phyloP scores from a whole-genome alignment of 2,113 vertebrate genomes.

The Colius striatus region DNA sequence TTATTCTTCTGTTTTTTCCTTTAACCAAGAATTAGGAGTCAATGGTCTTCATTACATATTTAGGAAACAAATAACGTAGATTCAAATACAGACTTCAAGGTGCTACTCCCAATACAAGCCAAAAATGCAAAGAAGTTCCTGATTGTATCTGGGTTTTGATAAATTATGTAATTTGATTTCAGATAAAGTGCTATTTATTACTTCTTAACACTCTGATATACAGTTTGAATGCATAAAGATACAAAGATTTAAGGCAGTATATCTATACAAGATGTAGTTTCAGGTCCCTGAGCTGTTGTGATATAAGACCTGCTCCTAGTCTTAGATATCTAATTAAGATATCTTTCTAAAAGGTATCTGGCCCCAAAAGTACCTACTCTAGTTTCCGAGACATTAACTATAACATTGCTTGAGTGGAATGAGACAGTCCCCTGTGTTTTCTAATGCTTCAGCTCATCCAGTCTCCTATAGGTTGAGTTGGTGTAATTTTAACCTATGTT shows the following conservation, averaged over 20 bases:
- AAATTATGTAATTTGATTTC: neutral
- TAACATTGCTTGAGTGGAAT: neutral
- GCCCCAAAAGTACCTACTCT: neutral
- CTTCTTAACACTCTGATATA: neutral
- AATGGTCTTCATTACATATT: neutral
- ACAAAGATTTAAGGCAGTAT: fast-evolving
- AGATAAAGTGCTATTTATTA: neutral
- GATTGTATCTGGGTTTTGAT: neutral
- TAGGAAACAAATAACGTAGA: fast-evolving
- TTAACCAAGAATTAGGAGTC: neutral
- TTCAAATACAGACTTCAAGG: neutral
- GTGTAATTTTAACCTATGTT: neutral
- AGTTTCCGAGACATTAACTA: neutral
- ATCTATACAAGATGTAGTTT: neutral
- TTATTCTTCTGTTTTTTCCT: neutral
- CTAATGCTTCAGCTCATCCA: neutral
- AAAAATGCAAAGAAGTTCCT: neutral
- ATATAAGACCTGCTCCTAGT: neutral
- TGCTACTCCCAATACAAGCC: neutral
- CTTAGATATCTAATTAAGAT: neutral
- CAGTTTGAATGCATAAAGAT: neutral
- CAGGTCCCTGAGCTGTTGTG: neutral
- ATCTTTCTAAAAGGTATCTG: neutral
- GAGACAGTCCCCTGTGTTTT: neutral
- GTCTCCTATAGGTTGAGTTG: fast-evolving